Evolutionary conservation across 2,113 vertebrate species (phyloP).

Genomic region (Nyctibius bracteatus): DNA sequence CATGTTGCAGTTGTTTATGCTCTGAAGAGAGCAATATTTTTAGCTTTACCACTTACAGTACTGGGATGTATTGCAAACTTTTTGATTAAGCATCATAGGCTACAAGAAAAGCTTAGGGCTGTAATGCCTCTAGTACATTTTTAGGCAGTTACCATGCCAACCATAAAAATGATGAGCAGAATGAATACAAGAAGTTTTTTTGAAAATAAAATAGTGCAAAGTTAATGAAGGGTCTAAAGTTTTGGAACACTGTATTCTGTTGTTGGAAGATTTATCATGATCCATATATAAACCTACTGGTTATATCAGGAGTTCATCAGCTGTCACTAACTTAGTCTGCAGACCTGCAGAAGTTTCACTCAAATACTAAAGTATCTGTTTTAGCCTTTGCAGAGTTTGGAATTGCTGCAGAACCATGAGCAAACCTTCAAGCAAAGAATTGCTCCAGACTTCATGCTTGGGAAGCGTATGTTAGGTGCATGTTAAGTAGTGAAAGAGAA

Average conservation of each 20-base stretch:
- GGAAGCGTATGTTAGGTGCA: background rate
- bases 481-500: background rate
- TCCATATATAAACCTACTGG: conserved; percentile 7
- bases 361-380: background rate
- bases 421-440: conserved; percentile 8
- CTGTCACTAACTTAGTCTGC: background rate
- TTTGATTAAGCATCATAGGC: conserved; percentile 65
- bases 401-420: background rate
- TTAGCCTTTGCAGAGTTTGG: background rate
- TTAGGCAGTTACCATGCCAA: conserved; percentile 69
- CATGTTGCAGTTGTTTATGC: conserved; percentile 59
- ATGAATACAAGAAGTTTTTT: conserved; percentile 33
- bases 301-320: background rate
- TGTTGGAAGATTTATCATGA: conserved; percentile 19
- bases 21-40: conserved; percentile 64
- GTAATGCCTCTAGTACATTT: conserved; percentile 58
- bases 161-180: conserved; percentile 46
- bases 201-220: conserved; percentile 43
- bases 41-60: conserved; percentile 63
- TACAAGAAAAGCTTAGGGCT: conserved; percentile 61
- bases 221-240: conserved; percentile 27
- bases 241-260: background rate
- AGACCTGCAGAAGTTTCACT: background rate
- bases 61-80: conserved; percentile 67
- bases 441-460: background rate